A percentile compares a stretch with the other conserved stretches of the same genome.
Evolutionary conservation across 30 jellyfish, hydroid and myxozoan species (phyloP).

Genomic region (Calvadosia cruxmelitensis): DNA sequence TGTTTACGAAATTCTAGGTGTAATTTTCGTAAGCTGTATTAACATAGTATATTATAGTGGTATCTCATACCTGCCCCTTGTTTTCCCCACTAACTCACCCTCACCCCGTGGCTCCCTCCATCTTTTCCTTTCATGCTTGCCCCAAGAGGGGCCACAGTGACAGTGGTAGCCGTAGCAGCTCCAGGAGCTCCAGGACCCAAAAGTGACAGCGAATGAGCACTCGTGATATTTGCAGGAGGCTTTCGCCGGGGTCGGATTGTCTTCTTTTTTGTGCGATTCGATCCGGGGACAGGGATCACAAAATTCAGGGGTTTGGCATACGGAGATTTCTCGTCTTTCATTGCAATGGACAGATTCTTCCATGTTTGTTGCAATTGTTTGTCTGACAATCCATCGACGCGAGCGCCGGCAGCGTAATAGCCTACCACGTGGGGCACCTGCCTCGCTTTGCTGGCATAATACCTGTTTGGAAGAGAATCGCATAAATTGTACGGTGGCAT

Average conservation of each 20-base stretch:
- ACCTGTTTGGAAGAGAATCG: no score
- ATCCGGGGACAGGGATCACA: constrained; percentile 1
- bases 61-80: no score
- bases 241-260: constrained; percentile 2
- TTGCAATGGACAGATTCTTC: constrained; percentile 12
- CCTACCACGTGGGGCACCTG: constrained; percentile 24
- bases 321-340: constrained; percentile 19
- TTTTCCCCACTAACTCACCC: no score
- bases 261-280: constrained; percentile 2
- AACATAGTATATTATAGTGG: no score
- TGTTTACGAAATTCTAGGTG: no score
- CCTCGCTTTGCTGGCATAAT: constrained; percentile 28
- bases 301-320: constrained; percentile 22
- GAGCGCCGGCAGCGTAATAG: constrained; percentile 22
- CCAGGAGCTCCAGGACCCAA: no score
- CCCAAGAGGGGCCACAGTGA: not conserved
- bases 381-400: constrained; percentile 25
- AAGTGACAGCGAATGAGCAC: not conserved
- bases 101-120: no score
- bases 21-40: no score
- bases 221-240: not conserved
- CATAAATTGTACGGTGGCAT: no score
- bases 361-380: constrained; percentile 13
- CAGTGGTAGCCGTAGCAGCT: not conserved
- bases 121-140: no score